Percentiles rank a stretch among this genome's conserved stretches.
Conservation (phyloP, 2,888 invertebrate genomes). For the Drosophila merina region DNA sequence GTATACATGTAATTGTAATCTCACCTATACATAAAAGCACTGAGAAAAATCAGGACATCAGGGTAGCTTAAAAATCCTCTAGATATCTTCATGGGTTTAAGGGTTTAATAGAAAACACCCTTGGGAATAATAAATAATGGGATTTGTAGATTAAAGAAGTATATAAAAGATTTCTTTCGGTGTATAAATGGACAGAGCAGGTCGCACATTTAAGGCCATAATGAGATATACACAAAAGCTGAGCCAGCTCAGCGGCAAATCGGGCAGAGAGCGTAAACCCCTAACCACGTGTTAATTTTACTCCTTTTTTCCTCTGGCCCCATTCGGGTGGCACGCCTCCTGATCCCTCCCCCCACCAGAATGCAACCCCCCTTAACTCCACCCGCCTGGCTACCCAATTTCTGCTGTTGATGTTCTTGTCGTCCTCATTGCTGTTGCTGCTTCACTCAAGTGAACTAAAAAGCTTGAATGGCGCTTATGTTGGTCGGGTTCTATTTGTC, state of each 20-base stretch:
- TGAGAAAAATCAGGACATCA: background rate
- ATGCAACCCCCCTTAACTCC: background rate
- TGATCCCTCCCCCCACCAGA: no score
- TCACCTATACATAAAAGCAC: slow-evolving; percentile 22
- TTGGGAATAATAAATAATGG: background rate
- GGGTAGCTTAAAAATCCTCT: no score
- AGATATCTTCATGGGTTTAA: no score
- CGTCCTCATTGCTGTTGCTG: slow-evolving; percentile 48
- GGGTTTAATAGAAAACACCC: no score
- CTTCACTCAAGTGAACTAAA: slow-evolving; percentile 65
- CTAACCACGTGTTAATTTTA: slow-evolving; percentile 77
- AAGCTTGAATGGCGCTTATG: slow-evolving; percentile 76
- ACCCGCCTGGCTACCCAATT: slow-evolving; percentile 27
- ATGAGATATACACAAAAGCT: slow-evolving; percentile 73
- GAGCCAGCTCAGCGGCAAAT: slow-evolving; percentile 65
- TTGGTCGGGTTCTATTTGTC: slow-evolving; percentile 64
- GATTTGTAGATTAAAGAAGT: no score
- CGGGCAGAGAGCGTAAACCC: slow-evolving; percentile 69
- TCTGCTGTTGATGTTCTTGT: slow-evolving; percentile 50
- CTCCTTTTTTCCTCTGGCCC: slow-evolving; percentile 56
- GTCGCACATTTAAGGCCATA: slow-evolving; percentile 65
- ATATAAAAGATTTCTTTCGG: slow-evolving; percentile 1
- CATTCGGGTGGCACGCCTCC: background rate
- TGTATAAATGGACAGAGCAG: slow-evolving; percentile 19
- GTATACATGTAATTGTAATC: slow-evolving; percentile 21